Evolutionary conservation across 1,140 invertebrate species (phyloP), one percentile per base, ranked within the genome.

Genomic region (Belonocnema kinseyi): DNA sequence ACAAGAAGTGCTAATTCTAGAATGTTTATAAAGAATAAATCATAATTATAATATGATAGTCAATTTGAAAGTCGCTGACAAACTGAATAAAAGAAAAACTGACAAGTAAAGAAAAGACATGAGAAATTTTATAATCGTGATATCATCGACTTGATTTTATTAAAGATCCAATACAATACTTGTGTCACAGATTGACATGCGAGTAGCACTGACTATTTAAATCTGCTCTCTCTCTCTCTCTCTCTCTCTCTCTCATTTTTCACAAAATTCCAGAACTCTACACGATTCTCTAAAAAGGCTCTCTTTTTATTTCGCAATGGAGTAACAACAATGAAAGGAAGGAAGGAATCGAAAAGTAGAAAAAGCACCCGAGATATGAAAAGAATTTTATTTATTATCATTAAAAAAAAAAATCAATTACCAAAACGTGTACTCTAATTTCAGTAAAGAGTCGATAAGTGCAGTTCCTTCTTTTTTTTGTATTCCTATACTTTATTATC

Each of bases 81-180:
- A n/a, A n/a, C n/a, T n/a, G n/a, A n/a, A n/a, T n/a, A n/a, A n/a
- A n/a, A n/a, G n/a, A n/a, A n/a, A n/a, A n/a, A n/a, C n/a, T n/a
- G n/a, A n/a, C n/a, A 33, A 33, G 4, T 3, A 0, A 33, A 33
- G 26, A 33, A 33, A 33, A 33, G 4, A 33, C 4, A 3, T 33
- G 77, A 58, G 51, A 74, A 53, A 58, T 14, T 52, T 75, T 66
- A 19, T 61, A 74, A 13, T 72, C 72, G 12, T 19, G 79, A 75
- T 79, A 84, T 81, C 81, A 53, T 85, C 82, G 53, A 88, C 81
- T 81, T 84, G 77, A 73, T 87, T 88, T 88, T 89, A 88, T 89
- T 88, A 88, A 86, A 88, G 85, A 89, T 87, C 80, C 83, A 84
- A 86, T 89, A 89, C 87, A 89, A 89, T 89, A 86, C 84, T 85